These are phyloP conservation scores for Achatina immaculata DNA, from an alignment of 1,140 invertebrate species.

Conservation along the genomic window DNA sequence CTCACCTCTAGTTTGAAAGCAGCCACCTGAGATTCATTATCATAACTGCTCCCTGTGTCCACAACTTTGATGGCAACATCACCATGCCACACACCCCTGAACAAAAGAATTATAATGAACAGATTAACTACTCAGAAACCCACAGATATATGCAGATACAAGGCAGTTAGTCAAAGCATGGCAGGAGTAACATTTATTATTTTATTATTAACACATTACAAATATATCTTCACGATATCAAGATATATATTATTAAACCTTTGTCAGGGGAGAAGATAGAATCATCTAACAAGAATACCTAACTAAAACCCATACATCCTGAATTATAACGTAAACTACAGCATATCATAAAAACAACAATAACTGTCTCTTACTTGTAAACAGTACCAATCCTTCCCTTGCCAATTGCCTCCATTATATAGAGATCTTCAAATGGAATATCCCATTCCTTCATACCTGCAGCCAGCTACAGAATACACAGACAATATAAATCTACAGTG, in stretches of 20 bases:
- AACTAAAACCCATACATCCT: no score
- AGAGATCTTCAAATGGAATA: conserved; percentile 94
- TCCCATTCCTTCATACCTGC: conserved; percentile 91
- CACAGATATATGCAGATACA: no score
- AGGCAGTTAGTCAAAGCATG: no score
- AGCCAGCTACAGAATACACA: conserved; percentile 76
- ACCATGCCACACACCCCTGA: conserved; percentile 95
- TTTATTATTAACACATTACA: no score
- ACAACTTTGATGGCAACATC: conserved; percentile 98
- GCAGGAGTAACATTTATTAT: no score
- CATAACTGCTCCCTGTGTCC: conserved; percentile 88
- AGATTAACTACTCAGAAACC: background rate
- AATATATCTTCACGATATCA: no score
- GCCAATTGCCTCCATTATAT: conserved; percentile 88
- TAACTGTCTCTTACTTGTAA: conserved; percentile 74
- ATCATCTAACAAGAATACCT: no score
- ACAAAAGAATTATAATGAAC: conserved; percentile 45
- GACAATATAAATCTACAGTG: conserved; percentile 1
- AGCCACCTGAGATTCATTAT: conserved; percentile 92
- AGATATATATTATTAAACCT: no score
- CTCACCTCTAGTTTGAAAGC: conserved; percentile 92
- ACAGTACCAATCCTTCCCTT: conserved; percentile 94
- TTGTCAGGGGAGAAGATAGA: no score
- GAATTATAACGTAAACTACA: no score
- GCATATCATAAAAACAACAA: background rate